Conservation (phyloP, 2,113 vertebrate genomes). For the Aspidoscelis tigris region DNA sequence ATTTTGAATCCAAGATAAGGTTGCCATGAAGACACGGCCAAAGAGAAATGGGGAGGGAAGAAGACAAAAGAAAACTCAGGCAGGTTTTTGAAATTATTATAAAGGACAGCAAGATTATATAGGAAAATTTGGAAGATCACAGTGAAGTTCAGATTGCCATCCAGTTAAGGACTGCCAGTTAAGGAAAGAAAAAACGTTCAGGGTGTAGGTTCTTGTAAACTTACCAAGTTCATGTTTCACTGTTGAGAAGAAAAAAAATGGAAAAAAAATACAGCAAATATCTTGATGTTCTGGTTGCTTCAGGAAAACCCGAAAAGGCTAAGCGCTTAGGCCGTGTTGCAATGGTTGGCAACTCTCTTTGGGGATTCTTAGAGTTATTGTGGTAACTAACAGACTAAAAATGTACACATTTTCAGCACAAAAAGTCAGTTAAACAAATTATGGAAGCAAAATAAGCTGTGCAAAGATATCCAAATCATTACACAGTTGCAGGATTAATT, state of each 20-base stretch:
- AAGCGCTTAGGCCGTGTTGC: neutral
- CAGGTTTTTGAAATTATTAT: neutral
- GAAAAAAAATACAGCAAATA: neutral
- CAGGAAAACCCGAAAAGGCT: neutral
- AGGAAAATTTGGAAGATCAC: neutral
- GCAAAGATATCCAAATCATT: constrained; percentile 9
- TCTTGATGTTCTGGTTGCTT: neutral
- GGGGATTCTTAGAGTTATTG: neutral
- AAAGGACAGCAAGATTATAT: neutral
- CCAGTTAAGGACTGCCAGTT: no score
- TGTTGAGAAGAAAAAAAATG: no score
- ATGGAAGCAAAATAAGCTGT: constrained; percentile 7
- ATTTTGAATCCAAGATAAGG: no score
- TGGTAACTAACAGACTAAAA: neutral
- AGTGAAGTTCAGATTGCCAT: neutral
- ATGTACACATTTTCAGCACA: neutral
- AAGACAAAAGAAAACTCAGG: neutral
- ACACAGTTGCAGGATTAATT: neutral
- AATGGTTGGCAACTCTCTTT: neutral
- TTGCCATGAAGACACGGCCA: neutral
- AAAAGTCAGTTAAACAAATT: neutral
- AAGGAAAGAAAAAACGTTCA: no score
- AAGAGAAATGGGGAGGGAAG: neutral
- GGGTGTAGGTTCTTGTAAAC: neutral
- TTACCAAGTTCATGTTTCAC: neutral